Base-by-base conservation (phyloP, 2,797 vertebrate genomes). In the Pseudomugil gertrudae region DNA sequence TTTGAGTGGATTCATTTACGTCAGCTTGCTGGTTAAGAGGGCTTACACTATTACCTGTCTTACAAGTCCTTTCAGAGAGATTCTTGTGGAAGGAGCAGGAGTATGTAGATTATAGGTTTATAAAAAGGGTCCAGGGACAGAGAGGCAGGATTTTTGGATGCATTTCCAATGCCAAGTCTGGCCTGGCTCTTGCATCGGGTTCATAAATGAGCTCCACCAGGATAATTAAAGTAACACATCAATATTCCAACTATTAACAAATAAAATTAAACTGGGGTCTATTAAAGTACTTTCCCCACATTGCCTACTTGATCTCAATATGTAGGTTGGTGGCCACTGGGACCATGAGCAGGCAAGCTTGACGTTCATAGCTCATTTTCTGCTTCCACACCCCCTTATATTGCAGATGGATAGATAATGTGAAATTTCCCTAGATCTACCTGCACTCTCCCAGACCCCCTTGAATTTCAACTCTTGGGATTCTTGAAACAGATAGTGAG, bases 151-250 rank as follows among this genome's bases (percentile, higher is more conserved):
- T 15, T 60, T 78, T 38, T 27, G 27, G 71, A 74, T 72, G 70
- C 38, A 30, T 36, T 74, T 78, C 54, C 58, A 71, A 72, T 73
- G 60, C 76, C 48, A 74, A 74, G 74, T 83, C 74, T 71, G 55
- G 53, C 69, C 57, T 71, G 36, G 21, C 76, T 84, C 78, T 63
- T 57, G 50, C 72, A 51, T 33, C 8, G 1, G 78, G 80, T 76
- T 81, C 73, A 80, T 80, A 69, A 84, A 86, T 89, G 81, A 83
- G 85, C 85, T 82, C 79, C 88, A 79, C 80, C 65, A 81, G 67
- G 83, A 78, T 90, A 88, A 90, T 89, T 85, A 89, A 89, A 90
- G 87, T 74, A 79, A 91, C 87, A 86, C 80, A 87, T 91, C 87
- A 87, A 80, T 80, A 87, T 89, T 86, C 69, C 78, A 87, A 77